These are phyloP conservation scores for Xenopus borealis DNA, from an alignment of 2,113 vertebrate species.

Conservation along the genomic window DNA sequence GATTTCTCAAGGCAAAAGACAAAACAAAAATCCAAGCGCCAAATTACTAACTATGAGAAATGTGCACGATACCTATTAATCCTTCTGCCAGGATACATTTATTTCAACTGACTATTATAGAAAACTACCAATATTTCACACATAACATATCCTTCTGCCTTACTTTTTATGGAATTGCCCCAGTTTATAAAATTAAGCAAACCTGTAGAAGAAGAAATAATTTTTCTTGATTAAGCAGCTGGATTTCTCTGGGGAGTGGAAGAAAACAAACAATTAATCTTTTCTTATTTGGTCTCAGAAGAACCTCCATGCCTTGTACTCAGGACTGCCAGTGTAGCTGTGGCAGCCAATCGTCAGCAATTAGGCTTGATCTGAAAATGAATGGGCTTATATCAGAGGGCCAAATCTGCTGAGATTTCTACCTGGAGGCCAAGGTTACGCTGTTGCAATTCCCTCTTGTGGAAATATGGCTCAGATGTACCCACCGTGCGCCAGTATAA, in stretches of 20 bases:
- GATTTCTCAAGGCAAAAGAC: slow-evolving; percentile 76
- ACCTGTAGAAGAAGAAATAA: slow-evolving; percentile 83
- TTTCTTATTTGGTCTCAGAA: slow-evolving; percentile 82
- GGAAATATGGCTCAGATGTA: slow-evolving; percentile 70
- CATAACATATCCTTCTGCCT: slow-evolving; percentile 59
- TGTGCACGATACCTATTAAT: slow-evolving; percentile 68
- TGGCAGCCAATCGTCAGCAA: slow-evolving; percentile 82
- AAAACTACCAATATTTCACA: slow-evolving; percentile 66
- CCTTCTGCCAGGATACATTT: slow-evolving; percentile 60
- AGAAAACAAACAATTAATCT: slow-evolving; percentile 98
- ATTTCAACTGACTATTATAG: slow-evolving; percentile 60
- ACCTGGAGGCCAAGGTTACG: slow-evolving; percentile 70
- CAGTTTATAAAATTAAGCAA: slow-evolving; percentile 76
- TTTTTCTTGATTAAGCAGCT: slow-evolving; percentile 98
- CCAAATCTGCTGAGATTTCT: slow-evolving; percentile 73
- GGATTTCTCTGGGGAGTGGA: slow-evolving; percentile 81
- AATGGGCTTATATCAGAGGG: slow-evolving; percentile 73
- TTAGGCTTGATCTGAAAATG: slow-evolving; percentile 80
- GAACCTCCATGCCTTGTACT: slow-evolving; percentile 67
- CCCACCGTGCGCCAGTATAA: slow-evolving; percentile 77
- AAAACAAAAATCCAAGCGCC: slow-evolving; percentile 74
- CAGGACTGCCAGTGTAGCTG: slow-evolving; percentile 72
- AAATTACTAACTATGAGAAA: slow-evolving; percentile 75
- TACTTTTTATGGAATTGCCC: slow-evolving; percentile 67
- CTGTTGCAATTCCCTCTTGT: slow-evolving; percentile 73